Percentiles rank a stretch among this genome's conserved stretches.
These are phyloP conservation scores for Esperia sulphurella DNA, from an alignment of 2,888 invertebrate species.

Conservation along the genomic window DNA sequence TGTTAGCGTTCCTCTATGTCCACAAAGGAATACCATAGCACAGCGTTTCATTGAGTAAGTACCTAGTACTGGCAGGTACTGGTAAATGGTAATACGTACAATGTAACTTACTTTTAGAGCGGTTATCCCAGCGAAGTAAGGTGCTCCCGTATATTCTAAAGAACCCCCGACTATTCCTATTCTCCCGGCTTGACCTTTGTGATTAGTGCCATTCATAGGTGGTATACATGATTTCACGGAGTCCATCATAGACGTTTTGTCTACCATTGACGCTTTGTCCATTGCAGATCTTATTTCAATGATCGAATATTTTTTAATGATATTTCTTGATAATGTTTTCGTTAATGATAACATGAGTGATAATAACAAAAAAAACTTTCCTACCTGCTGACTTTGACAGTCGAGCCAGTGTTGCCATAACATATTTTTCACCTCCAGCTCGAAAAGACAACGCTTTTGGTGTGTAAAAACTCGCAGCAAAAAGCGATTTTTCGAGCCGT, in stretches of 20 bases:
- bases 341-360: not conserved
- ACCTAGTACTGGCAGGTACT: too few species aligned
- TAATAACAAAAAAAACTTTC: too few species aligned
- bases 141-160: constrained; percentile 97
- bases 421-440: too few species aligned
- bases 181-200: constrained; percentile 95
- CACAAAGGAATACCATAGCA: too few species aligned
- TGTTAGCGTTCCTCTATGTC: too few species aligned
- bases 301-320: not conserved
- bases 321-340: not conserved
- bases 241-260: constrained; percentile 32
- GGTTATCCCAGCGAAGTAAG: constrained; percentile 96
- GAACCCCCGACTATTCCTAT: constrained; percentile 97
- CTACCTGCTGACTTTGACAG: too few species aligned
- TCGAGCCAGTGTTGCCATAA: too few species aligned
- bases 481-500: too few species aligned
- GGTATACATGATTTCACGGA: constrained; percentile 76
- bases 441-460: too few species aligned
- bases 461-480: too few species aligned
- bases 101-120: constrained; percentile 82
- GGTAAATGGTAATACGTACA: not conserved
- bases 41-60: too few species aligned
- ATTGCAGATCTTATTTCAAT: not conserved
- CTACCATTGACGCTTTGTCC: constrained; percentile 22
- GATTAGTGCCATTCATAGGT: constrained; percentile 79